Evolutionary conservation across 2,888 invertebrate species (phyloP), one percentile per base, ranked within the genome.

Genomic region (Eupithecia tripunctaria): DNA sequence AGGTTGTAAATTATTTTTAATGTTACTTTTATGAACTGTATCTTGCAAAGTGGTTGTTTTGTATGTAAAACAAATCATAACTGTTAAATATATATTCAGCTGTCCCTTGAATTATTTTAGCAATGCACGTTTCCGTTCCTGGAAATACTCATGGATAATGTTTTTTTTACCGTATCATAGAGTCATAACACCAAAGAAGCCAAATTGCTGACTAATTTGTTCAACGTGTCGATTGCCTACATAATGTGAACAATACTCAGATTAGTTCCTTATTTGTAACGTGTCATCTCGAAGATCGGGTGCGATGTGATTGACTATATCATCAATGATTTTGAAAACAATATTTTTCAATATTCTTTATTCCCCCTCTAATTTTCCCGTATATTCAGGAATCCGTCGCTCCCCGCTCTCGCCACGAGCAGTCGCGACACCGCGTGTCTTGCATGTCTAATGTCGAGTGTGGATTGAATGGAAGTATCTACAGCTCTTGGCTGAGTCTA

Each of bases 391-490:
- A 73, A 70, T 68, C 56, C 66, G 10, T 32, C 29, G 43, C 27
- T 51, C 36, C 41, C 47, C 51, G 62, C 70, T 41, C 29, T 10
- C 63, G 59, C 51, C 77, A 62, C 85, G 80, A 87, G 86, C 84
- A 85, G 88, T 89, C 87, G 88, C 85, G 87, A 86, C 87, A 80
- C 80, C 81, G 87, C 92, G 92, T 91, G 93, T 76, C 88, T 88
- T 89, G 91, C 91, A 92, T 92, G 84, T 84, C 89, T 89, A 90
- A 91, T 89, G 82, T 84, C 80, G 78, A 29, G 78, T 80, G 84
- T 85, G 88, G 90, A 92, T 92, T 91, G 90, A 92, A 92, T 90
- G 86, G 64, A 60, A 92, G 88, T 89, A 91, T 90, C 47, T 74
- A 74, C 66, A 71, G 68, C 25, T 27, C 15, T 21, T 8, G 41